Evolutionary conservation across 2,888 invertebrate species (phyloP).

Genomic region (Oasisia sp.): DNA sequence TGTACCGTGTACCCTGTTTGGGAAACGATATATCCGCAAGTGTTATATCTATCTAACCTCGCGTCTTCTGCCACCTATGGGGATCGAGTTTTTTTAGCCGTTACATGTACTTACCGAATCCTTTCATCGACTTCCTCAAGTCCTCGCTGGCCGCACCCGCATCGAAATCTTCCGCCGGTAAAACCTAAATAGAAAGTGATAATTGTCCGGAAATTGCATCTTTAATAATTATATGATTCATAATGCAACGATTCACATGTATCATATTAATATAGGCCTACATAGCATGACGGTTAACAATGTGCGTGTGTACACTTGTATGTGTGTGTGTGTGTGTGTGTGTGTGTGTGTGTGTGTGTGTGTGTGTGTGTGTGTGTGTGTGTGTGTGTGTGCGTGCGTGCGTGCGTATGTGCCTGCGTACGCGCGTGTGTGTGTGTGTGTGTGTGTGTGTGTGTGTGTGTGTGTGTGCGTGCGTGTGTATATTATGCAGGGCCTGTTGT

Average conservation of each 20-base stretch:
- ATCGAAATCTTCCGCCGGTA: slow-evolving; percentile 39
- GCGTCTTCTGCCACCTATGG: background rate
- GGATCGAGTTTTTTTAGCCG: background rate
- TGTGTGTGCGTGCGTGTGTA: background rate
- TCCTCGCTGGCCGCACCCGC: slow-evolving; percentile 40
- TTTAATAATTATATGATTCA: background rate
- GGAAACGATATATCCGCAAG: too few species aligned
- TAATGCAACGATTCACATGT: background rate
- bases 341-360: too few species aligned
- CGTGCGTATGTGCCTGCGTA: too few species aligned
- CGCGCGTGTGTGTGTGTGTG: too few species aligned
- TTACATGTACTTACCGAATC: slow-evolving; percentile 45
- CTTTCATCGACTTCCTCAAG: slow-evolving; percentile 50
- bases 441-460: too few species aligned
- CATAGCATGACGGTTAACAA: too few species aligned
- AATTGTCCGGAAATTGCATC: background rate
- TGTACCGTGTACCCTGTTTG: too few species aligned
- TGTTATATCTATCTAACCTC: background rate
- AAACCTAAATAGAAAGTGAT: background rate
- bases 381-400: too few species aligned
- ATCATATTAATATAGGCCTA: too few species aligned
- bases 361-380: too few species aligned
- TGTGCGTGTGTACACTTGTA: background rate
- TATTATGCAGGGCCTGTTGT: too few species aligned
- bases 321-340: too few species aligned